Evolutionary conservation across 2,888 invertebrate species (phyloP), one percentile per base, ranked within the genome.

Genomic region (Sericinus montela): DNA sequence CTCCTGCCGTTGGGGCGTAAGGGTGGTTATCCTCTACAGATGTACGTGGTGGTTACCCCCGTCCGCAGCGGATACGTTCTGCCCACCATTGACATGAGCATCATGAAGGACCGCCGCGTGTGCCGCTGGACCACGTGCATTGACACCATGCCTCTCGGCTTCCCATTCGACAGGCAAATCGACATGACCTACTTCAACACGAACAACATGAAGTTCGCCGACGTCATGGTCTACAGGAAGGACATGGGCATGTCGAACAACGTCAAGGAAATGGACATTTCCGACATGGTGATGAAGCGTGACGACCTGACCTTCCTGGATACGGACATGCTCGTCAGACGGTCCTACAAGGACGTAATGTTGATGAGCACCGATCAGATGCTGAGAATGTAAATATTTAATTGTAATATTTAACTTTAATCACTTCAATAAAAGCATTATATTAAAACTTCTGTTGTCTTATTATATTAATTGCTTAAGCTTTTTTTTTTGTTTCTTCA

Each of bases 131-230:
- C 90, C 63, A 82, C 76, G 6, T 88, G 86, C 55, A 76, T 92
- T 56, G 94, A 94, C 75, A 89, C 85, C 41, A 89, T 90, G 71
- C 91, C 94, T 1, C 86, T 93, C 59, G 94, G 93, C 52, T 95
- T 91, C 90, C 95, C 95, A 58, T 92, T 95, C 85, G 94, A 95
- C 77, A 91, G 94, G 56, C 82, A 81, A 29, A 90, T 93, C 65
- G 85, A 91, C 50, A 81, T 90, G 57, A 80, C 84, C 40, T 65
- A 73, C 55, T 94, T 92, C 90, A 88, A 85, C 65, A 91, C 92
- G 14, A 90, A 88, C 58, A 94, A 95, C 84, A 92, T 92, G 81
- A 90, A 88, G 76, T 91, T 92, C 81, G 75, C 90, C 56, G 93
- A 93, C 67, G 88, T 93, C 43, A 66, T 84, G 60, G 90, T 94